Conservation (phyloP, 2,797 vertebrate species). For the Orientallactaga sibirica region DNA sequence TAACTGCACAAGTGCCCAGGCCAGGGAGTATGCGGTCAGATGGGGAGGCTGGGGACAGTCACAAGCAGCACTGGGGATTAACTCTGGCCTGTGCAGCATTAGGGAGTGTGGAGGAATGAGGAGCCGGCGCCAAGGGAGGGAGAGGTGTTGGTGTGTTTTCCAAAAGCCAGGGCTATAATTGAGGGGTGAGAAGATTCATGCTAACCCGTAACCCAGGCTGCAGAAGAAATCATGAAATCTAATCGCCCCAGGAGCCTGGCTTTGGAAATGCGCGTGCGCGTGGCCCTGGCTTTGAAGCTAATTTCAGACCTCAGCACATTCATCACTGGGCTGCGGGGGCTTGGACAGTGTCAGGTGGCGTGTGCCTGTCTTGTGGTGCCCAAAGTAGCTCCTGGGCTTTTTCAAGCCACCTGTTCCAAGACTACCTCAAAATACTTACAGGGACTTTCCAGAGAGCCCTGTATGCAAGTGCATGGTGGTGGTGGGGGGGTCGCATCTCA, state of each 20-base stretch:
- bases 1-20: background rate
- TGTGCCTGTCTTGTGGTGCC: background rate
- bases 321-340: background rate
- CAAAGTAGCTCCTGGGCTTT: slow-evolving; percentile 31
- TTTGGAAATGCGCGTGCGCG: background rate
- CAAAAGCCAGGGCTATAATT: slow-evolving; percentile 76
- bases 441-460: slow-evolving; percentile 26
- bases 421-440: slow-evolving; percentile 51
- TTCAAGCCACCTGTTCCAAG: background rate
- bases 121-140: slow-evolving; percentile 38
- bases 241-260: background rate
- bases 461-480: background rate
- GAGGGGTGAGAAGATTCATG: slow-evolving; percentile 68
- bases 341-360: slow-evolving; percentile 53
- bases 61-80: slow-evolving; percentile 57
- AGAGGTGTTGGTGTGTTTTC: slow-evolving; percentile 66
- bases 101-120: slow-evolving; percentile 40
- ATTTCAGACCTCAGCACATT: slow-evolving; percentile 53
- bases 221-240: slow-evolving; percentile 74
- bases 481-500: background rate
- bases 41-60: background rate
- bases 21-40: background rate
- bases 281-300: slow-evolving; percentile 65
- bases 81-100: background rate
- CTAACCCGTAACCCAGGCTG: slow-evolving; percentile 72